These are phyloP conservation scores for Zaprionus kolodkinae DNA, from an alignment of 1,140 invertebrate genomes.

Conservation along the genomic window DNA sequence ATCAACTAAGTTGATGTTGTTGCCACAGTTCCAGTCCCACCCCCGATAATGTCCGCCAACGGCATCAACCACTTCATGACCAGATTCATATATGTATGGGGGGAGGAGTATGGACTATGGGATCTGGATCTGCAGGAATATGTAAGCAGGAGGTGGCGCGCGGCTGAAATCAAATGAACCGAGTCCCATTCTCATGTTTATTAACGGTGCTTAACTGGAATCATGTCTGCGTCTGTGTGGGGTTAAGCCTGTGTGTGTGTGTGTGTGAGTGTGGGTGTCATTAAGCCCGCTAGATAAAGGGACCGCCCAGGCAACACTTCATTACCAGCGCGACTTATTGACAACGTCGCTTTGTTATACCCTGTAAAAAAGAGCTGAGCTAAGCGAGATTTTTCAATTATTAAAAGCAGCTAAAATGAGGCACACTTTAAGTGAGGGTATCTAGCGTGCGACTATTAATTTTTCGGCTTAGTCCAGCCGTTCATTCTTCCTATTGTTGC, in stretches of 20 bases:
- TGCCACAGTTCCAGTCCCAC: conserved; percentile 36
- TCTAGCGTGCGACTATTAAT: background rate
- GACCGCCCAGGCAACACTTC: conserved; percentile 68
- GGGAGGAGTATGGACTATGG: too few relatives aligned
- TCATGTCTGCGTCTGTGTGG: conserved; percentile 20
- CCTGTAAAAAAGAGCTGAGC: background rate
- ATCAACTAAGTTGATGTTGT: conserved; percentile 47
- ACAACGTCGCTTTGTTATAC: conserved; percentile 53
- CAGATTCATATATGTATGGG: conserved; percentile 28
- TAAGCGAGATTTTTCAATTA: background rate
- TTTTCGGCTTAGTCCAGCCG: background rate
- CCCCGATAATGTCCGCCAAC: conserved; percentile 28
- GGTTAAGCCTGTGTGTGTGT: background rate
- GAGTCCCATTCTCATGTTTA: conserved; percentile 79
- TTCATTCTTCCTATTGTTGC: conserved; percentile 22
- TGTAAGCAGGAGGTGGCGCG: conserved; percentile 19
- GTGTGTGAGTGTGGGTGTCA: conserved; percentile 65
- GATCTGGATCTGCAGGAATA: conserved; percentile 20
- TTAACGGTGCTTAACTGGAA: conserved; percentile 71
- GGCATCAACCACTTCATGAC: conserved; percentile 18
- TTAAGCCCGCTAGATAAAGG: conserved; percentile 74
- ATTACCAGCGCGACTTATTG: conserved; percentile 64
- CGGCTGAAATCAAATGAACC: conserved; percentile 74
- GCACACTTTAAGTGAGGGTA: conserved; percentile 17
- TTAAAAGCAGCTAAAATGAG: background rate